A percentile compares a stretch with the other conserved stretches of the same genome.
These are phyloP conservation scores for Himalopsyche tibetana DNA, from an alignment of 2,888 invertebrate species.

Conservation along the genomic window DNA sequence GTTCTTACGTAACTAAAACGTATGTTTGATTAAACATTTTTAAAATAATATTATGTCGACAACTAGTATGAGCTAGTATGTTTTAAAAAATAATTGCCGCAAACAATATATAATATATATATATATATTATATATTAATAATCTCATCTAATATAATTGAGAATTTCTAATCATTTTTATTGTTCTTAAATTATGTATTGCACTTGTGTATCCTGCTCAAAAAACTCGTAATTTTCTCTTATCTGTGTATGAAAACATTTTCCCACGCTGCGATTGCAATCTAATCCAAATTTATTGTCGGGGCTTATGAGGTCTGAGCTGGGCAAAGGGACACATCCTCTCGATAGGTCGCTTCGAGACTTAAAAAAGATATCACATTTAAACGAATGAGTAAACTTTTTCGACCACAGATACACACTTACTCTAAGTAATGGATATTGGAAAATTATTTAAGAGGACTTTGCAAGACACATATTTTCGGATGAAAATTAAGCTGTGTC, in stretches of 20 bases:
- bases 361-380: constrained; percentile 13
- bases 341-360: background rate
- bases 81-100: no score
- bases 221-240: background rate
- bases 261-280: constrained; percentile 9
- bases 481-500: no score
- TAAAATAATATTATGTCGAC: no score
- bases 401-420: background rate
- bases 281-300: constrained; percentile 48
- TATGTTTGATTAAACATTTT: no score
- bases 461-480: background rate
- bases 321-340: background rate
- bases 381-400: constrained; percentile 13
- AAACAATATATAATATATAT: no score
- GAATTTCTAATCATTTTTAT: no score
- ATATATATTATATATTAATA: no score
- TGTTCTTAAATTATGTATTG: background rate
- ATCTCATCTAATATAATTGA: no score
- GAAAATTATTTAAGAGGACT: constrained; percentile 2
- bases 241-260: constrained; percentile 14
- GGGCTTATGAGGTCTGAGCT: constrained; percentile 44
- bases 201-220: background rate
- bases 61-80: no score
- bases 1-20: no score
- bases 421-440: constrained; percentile 6